Evolutionary conservation across 1,140 invertebrate genomes (phyloP).

Genomic region (Sipha flava): DNA sequence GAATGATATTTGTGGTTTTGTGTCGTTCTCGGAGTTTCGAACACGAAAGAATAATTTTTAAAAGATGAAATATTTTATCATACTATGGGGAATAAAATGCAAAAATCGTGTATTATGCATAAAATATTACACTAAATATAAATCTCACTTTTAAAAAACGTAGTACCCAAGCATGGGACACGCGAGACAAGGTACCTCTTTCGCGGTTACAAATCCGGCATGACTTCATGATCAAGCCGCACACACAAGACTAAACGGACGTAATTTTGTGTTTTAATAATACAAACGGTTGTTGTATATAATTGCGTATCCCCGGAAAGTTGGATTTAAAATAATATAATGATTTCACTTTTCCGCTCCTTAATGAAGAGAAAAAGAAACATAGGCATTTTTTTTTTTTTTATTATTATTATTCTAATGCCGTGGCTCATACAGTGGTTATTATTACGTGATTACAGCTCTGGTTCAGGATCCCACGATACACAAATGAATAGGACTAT

Average conservation of each 20-base stretch:
- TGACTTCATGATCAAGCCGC: background rate
- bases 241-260: background rate
- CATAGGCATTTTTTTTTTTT: background rate
- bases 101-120: no score
- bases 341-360: conserved; percentile 22
- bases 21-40: no score
- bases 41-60: no score
- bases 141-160: conserved; percentile 5
- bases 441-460: background rate
- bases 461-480: background rate
- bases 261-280: background rate
- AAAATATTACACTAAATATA: no score
- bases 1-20: no score
- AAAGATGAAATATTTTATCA: no score
- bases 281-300: background rate
- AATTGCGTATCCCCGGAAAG: background rate
- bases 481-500: background rate
- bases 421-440: background rate
- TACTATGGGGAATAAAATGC: no score
- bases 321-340: background rate
- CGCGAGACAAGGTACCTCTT: background rate
- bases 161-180: background rate
- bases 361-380: background rate
- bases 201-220: background rate
- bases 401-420: conserved; percentile 1